Evolutionary conservation across 2,797 vertebrate genomes (phyloP).

Genomic region (Phataginus tricuspis): DNA sequence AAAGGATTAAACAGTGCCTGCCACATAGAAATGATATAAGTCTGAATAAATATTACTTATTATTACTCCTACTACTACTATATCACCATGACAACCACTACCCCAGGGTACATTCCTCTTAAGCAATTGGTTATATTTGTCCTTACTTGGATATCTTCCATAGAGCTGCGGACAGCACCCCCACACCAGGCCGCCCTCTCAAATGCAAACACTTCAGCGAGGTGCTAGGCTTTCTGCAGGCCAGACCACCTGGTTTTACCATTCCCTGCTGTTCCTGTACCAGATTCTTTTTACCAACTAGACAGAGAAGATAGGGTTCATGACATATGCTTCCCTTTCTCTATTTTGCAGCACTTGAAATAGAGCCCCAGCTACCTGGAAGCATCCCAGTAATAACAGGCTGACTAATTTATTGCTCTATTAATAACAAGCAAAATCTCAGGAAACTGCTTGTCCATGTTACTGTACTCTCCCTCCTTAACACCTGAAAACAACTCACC

Average conservation of each 20-base stretch:
- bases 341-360: neutral
- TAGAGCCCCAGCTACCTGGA: neutral
- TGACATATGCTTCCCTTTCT: neutral
- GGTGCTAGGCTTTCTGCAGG: neutral
- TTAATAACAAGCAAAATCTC: constrained; percentile 26
- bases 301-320: neutral
- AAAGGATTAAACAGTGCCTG: neutral
- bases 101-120: neutral
- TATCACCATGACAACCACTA: neutral
- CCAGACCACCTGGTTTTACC: neutral
- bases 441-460: neutral
- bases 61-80: neutral
- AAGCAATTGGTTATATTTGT: neutral
- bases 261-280: neutral
- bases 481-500: neutral
- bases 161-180: neutral
- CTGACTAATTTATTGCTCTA: constrained; percentile 16
- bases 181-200: neutral
- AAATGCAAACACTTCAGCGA: neutral
- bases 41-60: neutral
- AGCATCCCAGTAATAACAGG: neutral
- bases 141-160: neutral
- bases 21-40: neutral
- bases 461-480: neutral
- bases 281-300: neutral